Evolutionary conservation across 2,888 invertebrate species (phyloP).

Genomic region (Oasisia sp.): DNA sequence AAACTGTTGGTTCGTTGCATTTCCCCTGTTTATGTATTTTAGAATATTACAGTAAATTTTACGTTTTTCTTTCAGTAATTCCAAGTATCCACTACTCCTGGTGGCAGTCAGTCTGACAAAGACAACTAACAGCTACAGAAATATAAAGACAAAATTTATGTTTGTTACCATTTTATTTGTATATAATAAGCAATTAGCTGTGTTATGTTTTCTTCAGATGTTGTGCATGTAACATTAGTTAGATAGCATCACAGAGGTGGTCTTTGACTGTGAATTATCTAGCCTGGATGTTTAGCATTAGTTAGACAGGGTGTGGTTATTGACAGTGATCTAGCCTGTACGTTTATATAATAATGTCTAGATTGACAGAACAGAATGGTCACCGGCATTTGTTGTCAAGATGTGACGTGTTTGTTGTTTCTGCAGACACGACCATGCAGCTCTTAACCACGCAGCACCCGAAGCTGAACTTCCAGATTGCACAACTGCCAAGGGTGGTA

Average conservation of each 20-base stretch:
- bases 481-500: constrained; percentile 42
- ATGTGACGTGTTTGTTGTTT: background rate
- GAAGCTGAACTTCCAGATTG: constrained; percentile 34
- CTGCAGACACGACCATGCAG: background rate
- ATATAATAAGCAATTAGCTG: no score
- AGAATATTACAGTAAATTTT: no score
- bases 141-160: no score
- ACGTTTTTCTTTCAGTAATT: no score
- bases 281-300: background rate
- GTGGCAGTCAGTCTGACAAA: no score
- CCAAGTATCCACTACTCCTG: no score
- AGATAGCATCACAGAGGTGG: background rate
- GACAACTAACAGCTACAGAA: no score
- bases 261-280: background rate
- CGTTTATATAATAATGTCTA: background rate
- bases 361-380: background rate
- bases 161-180: no score
- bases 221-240: background rate
- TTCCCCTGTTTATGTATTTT: no score
- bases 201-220: no score
- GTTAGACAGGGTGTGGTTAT: background rate
- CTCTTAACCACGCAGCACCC: background rate
- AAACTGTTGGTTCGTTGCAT: no score
- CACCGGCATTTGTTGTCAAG: background rate
- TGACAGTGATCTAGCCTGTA: background rate